Conservation (phyloP, 2,113 vertebrate genomes). For the Anhinga anhinga region DNA sequence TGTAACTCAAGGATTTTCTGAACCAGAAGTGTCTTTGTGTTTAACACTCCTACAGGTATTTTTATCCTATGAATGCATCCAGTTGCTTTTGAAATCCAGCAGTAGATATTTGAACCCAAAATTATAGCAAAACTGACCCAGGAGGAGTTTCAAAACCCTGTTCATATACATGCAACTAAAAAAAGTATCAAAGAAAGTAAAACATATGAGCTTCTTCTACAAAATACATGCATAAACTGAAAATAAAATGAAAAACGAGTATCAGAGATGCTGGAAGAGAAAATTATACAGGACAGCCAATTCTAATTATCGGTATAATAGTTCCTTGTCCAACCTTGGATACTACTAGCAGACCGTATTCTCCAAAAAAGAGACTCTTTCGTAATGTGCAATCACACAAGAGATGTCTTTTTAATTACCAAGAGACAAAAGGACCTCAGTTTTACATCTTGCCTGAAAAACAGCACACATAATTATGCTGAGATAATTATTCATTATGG, state of each 20-base stretch:
- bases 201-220: not conserved
- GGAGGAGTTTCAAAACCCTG: not conserved
- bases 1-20: not conserved
- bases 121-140: not conserved
- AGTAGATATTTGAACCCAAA: not conserved
- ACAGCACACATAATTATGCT: conserved; percentile 12
- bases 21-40: not conserved
- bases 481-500: conserved; percentile 54
- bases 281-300: not conserved
- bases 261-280: not conserved
- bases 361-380: not conserved
- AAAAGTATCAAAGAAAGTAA: not conserved
- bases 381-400: not conserved
- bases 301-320: not conserved
- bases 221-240: not conserved
- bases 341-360: not conserved
- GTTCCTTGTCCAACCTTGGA: not conserved
- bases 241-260: conserved; percentile 4
- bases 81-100: not conserved
- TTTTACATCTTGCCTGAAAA: conserved; percentile 45
- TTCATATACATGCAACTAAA: not conserved
- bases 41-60: not conserved
- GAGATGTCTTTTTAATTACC: conserved; percentile 25
- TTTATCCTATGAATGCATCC: not conserved
- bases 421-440: not conserved